Evolutionary conservation across 2,888 invertebrate species (phyloP), one percentile per base, ranked within the genome.

Genomic region (Aporophyla nigra): DNA sequence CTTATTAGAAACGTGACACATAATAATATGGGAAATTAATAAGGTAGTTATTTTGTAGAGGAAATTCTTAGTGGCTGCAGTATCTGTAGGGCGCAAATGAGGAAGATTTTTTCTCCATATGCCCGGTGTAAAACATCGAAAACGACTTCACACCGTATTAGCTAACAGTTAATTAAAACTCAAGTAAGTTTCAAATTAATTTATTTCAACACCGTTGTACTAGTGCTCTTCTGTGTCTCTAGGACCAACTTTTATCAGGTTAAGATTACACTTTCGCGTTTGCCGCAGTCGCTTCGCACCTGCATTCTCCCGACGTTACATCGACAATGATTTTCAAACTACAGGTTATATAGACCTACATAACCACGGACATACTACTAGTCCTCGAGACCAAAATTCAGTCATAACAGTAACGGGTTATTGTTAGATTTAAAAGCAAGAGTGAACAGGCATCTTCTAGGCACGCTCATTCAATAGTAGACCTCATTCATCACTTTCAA

Each of bases 191-290:
- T 43, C 33, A 21, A 69, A 78, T 51, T 21, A 70, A 56, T 56
- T 77, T 54, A 59, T 62, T 70, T 33, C n/a, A 67, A 21, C 21
- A 66, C 40, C 40, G 14, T 56, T 62, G 78, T 51, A 51, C 9
- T 16, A n/a, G 40, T 19, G 59, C 21, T 53, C 12, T 69, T 62
- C 49, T n/a, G 51, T 33, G 51, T 43, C 27, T 40, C 14, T 19
- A 12, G 6, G 33, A 33, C 19, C 21, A 77, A 77, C 27, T 77
- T 78, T 63, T 24, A 77, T 58, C 9, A 56, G 7, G 56, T 76
- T 77, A 1, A n/a, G 19, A 62, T 46, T 46, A 19, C 33, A 33
- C 19, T 61, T 61, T 21, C 21, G 46, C 19, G 33, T 5, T 46
- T 40, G 24, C 14, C 3, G 33, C 43, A 6, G 27, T 46, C 27